These are phyloP conservation scores for Melanostoma scalare DNA, from an alignment of 2,888 invertebrate species.

Conservation along the genomic window DNA sequence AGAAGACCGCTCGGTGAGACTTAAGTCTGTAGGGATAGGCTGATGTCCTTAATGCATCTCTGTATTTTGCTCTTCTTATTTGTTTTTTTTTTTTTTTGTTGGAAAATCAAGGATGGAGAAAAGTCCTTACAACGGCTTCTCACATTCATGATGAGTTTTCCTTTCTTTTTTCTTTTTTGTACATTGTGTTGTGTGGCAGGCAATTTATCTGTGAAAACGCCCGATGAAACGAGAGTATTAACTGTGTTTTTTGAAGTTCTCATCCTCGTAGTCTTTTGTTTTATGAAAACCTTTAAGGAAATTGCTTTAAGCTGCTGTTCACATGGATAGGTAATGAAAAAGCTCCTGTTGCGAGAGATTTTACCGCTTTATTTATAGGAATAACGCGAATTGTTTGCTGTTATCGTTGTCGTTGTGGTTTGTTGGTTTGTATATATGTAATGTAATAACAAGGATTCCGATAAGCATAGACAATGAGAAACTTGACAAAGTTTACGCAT, in stretches of 20 bases:
- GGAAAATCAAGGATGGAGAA: not conserved
- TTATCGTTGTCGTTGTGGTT: too few relatives aligned
- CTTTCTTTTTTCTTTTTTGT: not conserved
- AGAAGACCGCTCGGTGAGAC: not conserved
- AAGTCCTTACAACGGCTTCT: constrained; percentile 18
- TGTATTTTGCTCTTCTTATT: not conserved
- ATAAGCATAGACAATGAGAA: not conserved
- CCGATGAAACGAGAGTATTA: constrained; percentile 20
- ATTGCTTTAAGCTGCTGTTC: constrained; percentile 1
- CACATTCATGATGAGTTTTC: constrained; percentile 6
- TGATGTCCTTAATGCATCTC: constrained; percentile 5
- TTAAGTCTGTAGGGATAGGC: not conserved
- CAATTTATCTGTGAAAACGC: constrained; percentile 23
- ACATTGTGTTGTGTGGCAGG: constrained; percentile 9
- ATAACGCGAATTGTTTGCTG: too few relatives aligned
- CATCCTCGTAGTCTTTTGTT: not conserved
- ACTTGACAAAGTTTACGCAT: not conserved
- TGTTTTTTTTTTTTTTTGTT: not conserved
- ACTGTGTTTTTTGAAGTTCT: not conserved
- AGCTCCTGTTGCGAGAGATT: not conserved
- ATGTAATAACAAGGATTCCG: not conserved
- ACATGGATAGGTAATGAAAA: constrained; percentile 1
- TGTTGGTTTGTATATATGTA: too few relatives aligned
- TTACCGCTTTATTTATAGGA: too few relatives aligned
- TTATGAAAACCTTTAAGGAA: not conserved